phyloP scores from a whole-genome alignment of 2,113 vertebrate species.

The Burhinus bistriatus region DNA sequence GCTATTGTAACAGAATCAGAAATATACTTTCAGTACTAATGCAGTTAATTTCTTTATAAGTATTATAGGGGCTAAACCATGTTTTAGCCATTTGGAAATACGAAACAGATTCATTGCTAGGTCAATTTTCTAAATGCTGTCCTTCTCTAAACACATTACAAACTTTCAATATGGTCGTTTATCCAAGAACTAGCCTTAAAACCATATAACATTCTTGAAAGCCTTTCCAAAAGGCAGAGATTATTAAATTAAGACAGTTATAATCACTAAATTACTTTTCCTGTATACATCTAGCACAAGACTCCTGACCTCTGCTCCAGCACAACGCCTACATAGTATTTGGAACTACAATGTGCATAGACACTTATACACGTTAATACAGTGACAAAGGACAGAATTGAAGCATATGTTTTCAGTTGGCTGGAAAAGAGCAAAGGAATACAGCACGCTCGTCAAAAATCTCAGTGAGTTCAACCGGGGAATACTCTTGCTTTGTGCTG shows the following conservation, averaged over 20 bases:
- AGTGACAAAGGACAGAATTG: not conserved
- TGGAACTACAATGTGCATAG: not conserved
- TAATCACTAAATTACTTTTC: constrained; percentile 15
- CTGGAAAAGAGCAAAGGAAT: not conserved
- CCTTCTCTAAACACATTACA: constrained; percentile 24
- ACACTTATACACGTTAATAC: not conserved
- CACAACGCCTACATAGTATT: not conserved
- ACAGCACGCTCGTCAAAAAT: not conserved
- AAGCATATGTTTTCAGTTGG: not conserved
- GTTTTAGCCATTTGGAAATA: constrained; percentile 29
- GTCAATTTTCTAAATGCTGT: constrained; percentile 15
- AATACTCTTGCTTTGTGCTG: not conserved
- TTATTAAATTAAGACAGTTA: constrained; percentile 10
- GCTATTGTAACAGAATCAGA: constrained; percentile 3
- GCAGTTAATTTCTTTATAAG: constrained; percentile 21
- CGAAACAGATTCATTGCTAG: not conserved
- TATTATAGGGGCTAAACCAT: not conserved
- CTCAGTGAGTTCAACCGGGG: not conserved
- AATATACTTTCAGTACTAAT: not conserved
- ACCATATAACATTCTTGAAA: not conserved
- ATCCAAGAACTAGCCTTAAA: not conserved
- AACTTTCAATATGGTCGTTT: not conserved
- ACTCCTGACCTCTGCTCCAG: not conserved
- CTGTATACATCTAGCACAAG: not conserved
- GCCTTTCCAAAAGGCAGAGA: not conserved